phyloP scores from a whole-genome alignment of 2,888 invertebrate species.

The Leptarthrus brevirostris region DNA sequence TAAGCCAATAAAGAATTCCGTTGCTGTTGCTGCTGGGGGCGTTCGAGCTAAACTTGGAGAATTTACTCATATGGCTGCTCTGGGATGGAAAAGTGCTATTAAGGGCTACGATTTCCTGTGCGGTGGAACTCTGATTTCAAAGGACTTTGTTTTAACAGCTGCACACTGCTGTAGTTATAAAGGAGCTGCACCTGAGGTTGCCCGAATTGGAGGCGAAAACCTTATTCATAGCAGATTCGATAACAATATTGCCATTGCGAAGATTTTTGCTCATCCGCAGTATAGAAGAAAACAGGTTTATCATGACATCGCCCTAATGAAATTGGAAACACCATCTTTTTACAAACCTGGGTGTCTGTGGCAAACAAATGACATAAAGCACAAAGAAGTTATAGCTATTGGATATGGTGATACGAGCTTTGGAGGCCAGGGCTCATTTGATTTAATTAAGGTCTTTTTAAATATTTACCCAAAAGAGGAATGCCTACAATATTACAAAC shows the following conservation, averaged over 20 bases:
- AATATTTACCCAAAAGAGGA: constrained; percentile 17
- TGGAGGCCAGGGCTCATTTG: constrained; percentile 16
- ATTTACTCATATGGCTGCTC: constrained; percentile 58
- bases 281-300: constrained; percentile 12
- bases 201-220: background rate
- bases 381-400: constrained; percentile 13
- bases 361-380: background rate
- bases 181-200: background rate
- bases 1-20: too few species aligned
- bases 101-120: constrained; percentile 55
- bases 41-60: constrained; percentile 1
- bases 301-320: constrained; percentile 41
- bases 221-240: background rate
- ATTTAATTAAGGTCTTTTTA: constrained; percentile 30
- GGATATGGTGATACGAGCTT: constrained; percentile 40
- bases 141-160: background rate
- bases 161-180: background rate
- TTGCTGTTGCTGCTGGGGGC: too few species aligned
- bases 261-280: constrained; percentile 21
- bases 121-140: constrained; percentile 52
- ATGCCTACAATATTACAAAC: constrained; percentile 24
- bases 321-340: background rate
- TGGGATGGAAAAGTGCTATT: constrained; percentile 11
- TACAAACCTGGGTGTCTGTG: constrained; percentile 33
- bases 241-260: background rate